Conservation (phyloP, 2,888 invertebrate genomes). For the Brachyptera risi region DNA sequence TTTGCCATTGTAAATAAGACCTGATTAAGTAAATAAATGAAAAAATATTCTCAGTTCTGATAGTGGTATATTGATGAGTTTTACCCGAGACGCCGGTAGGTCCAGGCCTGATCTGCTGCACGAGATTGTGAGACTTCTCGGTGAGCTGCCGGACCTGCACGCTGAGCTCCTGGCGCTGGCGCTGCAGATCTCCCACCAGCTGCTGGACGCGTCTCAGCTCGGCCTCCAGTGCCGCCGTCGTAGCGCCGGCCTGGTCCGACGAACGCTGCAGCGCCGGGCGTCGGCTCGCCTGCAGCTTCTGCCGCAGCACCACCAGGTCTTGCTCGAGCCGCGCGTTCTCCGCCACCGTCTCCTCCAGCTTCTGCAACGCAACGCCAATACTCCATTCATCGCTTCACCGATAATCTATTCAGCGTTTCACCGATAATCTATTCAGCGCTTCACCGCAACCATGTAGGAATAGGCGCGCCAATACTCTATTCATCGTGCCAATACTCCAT, state of each 20-base stretch:
- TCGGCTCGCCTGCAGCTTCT: conserved; percentile 72
- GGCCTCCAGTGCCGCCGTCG: conserved; percentile 45
- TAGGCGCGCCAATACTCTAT: too few species aligned
- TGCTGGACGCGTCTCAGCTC: conserved; percentile 80
- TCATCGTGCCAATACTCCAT: too few species aligned
- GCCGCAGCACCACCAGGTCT: conserved; percentile 76
- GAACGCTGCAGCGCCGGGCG: conserved; percentile 40
- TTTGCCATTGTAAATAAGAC: too few species aligned
- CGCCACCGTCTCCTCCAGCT: conserved; percentile 87
- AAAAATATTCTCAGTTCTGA: too few species aligned
- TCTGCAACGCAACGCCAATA: conserved; percentile 48
- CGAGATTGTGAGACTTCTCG: conserved; percentile 69
- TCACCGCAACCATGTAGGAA: too few species aligned
- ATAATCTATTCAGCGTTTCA: too few species aligned
- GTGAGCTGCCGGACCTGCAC: conserved; percentile 81
- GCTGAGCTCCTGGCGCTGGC: conserved; percentile 81
- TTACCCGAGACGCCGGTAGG: conserved; percentile 41
- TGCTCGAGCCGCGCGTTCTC: conserved; percentile 87
- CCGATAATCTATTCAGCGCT: too few species aligned
- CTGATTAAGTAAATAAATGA: too few species aligned
- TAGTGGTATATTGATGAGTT: background rate
- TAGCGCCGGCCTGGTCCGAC: conserved; percentile 31
- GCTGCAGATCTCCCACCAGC: conserved; percentile 78
- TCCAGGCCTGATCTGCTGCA: conserved; percentile 57
- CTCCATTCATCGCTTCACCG: too few species aligned